Percentiles rank a stretch among this genome's conserved stretches.
Evolutionary conservation across 2,113 vertebrate genomes (phyloP).

Genomic region (Burhinus bistriatus): DNA sequence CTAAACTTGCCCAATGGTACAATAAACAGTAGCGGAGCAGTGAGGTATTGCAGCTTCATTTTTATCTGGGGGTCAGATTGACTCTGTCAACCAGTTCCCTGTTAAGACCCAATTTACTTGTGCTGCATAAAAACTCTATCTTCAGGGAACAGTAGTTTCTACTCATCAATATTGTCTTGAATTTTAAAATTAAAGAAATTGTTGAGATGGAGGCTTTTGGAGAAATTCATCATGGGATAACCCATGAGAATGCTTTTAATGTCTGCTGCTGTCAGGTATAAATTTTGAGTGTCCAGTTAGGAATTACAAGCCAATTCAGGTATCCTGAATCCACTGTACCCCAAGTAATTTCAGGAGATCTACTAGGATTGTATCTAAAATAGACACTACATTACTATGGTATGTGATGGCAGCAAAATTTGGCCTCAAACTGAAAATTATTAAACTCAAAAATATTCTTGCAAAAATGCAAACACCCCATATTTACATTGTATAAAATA

Average conservation of each 20-base stretch:
- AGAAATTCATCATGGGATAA: not conserved
- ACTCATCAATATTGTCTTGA: not conserved
- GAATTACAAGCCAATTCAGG: not conserved
- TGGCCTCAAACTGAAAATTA: not conserved
- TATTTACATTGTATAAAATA: not conserved
- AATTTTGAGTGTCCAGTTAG: not conserved
- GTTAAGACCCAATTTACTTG: not conserved
- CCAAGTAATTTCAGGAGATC: not conserved
- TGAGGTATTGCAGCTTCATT: not conserved
- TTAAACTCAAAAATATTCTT: not conserved
- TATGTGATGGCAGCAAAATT: not conserved
- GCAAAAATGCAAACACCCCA: not conserved
- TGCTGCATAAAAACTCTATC: not conserved
- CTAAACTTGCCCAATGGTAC: not conserved
- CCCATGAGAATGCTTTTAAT: not conserved
- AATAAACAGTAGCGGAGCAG: not conserved
- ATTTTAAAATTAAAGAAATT: not conserved
- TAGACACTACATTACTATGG: not conserved
- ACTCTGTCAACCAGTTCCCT: not conserved
- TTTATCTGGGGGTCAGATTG: not conserved
- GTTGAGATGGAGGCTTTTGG: not conserved
- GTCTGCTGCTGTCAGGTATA: not conserved
- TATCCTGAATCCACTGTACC: not conserved
- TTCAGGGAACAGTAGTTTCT: not conserved
- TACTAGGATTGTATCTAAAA: not conserved